A percentile compares a stretch with the other conserved stretches of the same genome.
These are phyloP conservation scores for Xenus cinereus DNA, from an alignment of 2,113 vertebrate species.

Conservation along the genomic window DNA sequence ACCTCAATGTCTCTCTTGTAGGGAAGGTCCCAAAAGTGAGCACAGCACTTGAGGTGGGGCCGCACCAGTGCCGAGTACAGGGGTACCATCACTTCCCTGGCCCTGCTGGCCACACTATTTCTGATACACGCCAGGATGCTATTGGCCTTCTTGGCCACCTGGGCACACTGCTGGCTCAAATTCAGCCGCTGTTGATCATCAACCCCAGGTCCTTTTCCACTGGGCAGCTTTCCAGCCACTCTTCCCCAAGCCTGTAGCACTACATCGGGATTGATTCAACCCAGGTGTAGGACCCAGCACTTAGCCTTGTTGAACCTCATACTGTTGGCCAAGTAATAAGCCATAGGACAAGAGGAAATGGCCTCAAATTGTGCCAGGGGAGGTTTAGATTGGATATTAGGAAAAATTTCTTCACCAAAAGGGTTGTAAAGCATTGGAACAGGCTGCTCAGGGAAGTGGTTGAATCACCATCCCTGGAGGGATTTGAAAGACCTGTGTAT, in stretches of 20 bases:
- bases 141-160: not conserved
- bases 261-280: not conserved
- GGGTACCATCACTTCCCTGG: not conserved
- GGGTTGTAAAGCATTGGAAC: not conserved
- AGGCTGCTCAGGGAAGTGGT: not conserved
- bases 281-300: not conserved
- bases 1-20: not conserved
- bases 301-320: not conserved
- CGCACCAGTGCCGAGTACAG: not conserved
- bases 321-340: not conserved
- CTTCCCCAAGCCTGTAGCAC: not conserved
- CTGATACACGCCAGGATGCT: not conserved
- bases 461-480: not conserved
- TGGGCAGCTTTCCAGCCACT: not conserved
- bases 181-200: not conserved
- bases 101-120: not conserved
- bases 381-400: not conserved
- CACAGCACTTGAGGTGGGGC: not conserved
- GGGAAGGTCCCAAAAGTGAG: not conserved
- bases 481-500: not conserved
- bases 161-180: not conserved
- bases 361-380: not conserved
- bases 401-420: not conserved
- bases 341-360: not conserved
- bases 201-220: not conserved